These are phyloP conservation scores for Acanthiza pusilla DNA, from an alignment of 2,797 vertebrate genomes.

Conservation along the genomic window DNA sequence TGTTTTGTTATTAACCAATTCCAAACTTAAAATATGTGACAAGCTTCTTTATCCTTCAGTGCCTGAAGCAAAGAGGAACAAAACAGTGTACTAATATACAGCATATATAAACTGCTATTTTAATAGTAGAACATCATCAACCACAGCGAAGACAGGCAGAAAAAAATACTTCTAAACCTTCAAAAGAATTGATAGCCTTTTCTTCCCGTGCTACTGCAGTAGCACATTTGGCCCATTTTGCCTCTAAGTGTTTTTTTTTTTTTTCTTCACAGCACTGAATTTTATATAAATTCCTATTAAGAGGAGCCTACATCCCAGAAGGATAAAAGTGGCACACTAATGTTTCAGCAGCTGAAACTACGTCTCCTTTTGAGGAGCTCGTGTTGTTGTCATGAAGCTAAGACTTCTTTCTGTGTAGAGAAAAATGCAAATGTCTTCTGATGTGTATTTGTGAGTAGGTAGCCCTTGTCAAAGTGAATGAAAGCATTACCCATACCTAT, in stretches of 20 bases:
- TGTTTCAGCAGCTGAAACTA: background rate
- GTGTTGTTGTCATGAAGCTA: background rate
- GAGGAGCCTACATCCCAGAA: background rate
- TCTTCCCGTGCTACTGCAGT: background rate
- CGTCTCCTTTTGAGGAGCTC: background rate
- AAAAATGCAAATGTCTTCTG: background rate
- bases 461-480: background rate
- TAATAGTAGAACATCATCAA: conserved; percentile 30
- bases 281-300: background rate
- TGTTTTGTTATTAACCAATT: conserved; percentile 40
- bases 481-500: background rate
- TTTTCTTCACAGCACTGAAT: background rate
- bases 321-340: background rate
- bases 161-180: conserved; percentile 19
- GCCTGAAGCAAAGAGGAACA: conserved; percentile 55
- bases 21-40: conserved; percentile 40
- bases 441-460: background rate
- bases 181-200: conserved; percentile 6
- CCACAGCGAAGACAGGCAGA: background rate
- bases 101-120: conserved; percentile 14
- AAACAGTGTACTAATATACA: background rate
- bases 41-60: conserved; percentile 26
- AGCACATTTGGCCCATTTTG: background rate
- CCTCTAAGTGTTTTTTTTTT: background rate
- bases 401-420: background rate